Evolutionary conservation across 1,140 invertebrate species (phyloP).

Genomic region (Caenorhabditis inopinata): DNA sequence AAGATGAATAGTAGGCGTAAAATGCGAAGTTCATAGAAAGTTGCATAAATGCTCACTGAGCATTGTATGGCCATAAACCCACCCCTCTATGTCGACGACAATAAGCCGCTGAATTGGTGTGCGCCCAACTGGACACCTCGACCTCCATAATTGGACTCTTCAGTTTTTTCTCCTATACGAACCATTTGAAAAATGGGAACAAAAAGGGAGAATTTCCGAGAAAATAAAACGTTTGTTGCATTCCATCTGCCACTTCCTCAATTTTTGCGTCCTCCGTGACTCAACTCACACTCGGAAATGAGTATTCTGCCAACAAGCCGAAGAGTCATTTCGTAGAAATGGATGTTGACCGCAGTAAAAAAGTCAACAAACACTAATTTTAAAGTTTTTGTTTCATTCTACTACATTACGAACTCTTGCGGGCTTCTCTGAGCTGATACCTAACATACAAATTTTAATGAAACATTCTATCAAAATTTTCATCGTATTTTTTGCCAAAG

Average conservation of each 20-base stretch:
- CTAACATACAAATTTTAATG: too few relatives aligned
- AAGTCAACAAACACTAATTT: neutral
- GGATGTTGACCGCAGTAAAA: neutral
- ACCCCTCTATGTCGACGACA: neutral
- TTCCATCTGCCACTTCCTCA: slow-evolving; percentile 11
- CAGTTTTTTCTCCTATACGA: neutral
- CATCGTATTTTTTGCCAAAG: too few relatives aligned
- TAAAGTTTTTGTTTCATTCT: too few relatives aligned
- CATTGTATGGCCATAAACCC: neutral
- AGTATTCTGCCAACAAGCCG: slow-evolving; percentile 30
- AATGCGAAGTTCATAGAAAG: slow-evolving; percentile 31
- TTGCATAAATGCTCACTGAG: slow-evolving; percentile 24
- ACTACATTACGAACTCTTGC: too few relatives aligned
- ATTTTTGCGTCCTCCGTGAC: slow-evolving; percentile 24
- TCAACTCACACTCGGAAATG: neutral
- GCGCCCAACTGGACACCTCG: slow-evolving; percentile 23
- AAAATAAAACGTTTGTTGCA: slow-evolving; percentile 1
- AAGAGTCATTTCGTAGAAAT: slow-evolving; percentile 23
- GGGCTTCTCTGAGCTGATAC: too few relatives aligned
- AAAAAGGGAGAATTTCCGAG: neutral
- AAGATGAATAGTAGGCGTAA: slow-evolving; percentile 4
- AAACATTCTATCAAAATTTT: too few relatives aligned
- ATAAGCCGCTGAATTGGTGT: slow-evolving; percentile 19
- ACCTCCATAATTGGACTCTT: slow-evolving; percentile 17
- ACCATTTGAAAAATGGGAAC: neutral